phyloP scores from a whole-genome alignment of 2,888 invertebrate species.

The Vanessa cardui region DNA sequence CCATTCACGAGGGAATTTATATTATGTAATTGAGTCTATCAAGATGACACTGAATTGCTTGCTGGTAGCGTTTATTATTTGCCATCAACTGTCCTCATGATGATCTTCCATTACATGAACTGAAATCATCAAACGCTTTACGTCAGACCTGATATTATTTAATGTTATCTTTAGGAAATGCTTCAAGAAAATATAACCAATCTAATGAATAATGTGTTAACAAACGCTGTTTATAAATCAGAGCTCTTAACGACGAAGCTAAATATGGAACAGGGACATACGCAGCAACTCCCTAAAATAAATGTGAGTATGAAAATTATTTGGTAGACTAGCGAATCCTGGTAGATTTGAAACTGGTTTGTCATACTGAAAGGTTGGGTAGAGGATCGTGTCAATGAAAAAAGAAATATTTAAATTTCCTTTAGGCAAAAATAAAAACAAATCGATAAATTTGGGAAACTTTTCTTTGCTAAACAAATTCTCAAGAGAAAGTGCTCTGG shows the following conservation, averaged over 20 bases:
- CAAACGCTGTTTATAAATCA: conserved; percentile 22
- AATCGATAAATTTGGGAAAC: no score
- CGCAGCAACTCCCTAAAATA: conserved; percentile 7
- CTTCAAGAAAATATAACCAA: conserved; percentile 21
- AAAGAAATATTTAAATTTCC: no score
- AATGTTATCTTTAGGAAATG: conserved; percentile 19
- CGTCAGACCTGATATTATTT: not conserved
- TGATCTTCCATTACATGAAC: not conserved
- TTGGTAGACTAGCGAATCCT: not conserved
- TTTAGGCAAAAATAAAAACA: no score
- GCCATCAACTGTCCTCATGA: not conserved
- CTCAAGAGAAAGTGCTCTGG: no score
- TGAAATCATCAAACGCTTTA: not conserved
- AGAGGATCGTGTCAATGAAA: no score
- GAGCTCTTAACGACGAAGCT: conserved; percentile 9
- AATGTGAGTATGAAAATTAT: conserved; percentile 12
- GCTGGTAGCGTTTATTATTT: no score
- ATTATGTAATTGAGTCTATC: no score
- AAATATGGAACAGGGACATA: not conserved
- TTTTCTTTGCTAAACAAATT: no score
- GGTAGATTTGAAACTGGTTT: no score
- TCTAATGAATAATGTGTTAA: conserved; percentile 18
- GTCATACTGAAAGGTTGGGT: no score
- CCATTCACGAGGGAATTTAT: no score
- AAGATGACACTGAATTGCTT: no score